These are phyloP conservation scores for Ia io DNA, from an alignment of 2,113 vertebrate genomes.

Conservation along the genomic window DNA sequence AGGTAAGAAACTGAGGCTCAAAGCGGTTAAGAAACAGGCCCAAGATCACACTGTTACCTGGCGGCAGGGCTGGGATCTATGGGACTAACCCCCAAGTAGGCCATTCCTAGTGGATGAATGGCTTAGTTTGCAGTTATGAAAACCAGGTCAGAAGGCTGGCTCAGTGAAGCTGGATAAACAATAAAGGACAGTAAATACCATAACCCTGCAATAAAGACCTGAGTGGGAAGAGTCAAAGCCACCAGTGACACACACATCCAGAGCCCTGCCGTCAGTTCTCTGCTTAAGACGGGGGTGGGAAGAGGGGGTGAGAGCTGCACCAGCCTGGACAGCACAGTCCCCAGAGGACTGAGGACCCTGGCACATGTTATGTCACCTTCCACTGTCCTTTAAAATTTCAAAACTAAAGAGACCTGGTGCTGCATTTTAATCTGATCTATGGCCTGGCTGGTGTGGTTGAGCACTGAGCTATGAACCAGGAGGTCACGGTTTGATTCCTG, in stretches of 20 bases:
- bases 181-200: background rate
- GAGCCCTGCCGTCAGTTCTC: background rate
- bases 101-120: background rate
- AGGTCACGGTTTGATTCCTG: too few species aligned
- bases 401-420: background rate
- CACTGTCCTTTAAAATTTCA: background rate
- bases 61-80: background rate
- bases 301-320: fast-evolving
- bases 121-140: background rate
- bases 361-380: background rate
- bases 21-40: background rate
- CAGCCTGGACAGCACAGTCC: background rate
- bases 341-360: background rate
- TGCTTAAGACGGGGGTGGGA: background rate
- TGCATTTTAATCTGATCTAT: too few species aligned
- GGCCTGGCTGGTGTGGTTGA: too few species aligned
- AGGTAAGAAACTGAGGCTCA: background rate
- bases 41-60: background rate
- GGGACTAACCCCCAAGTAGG: background rate
- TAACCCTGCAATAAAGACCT: background rate
- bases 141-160: background rate
- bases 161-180: background rate
- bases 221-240: background rate
- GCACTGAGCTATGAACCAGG: too few species aligned
- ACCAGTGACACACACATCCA: too few species aligned